Evolutionary conservation across 35 echinoderm and acorn worm genomes (phyloP).

Genomic region (Eucidaris tribuloides): DNA sequence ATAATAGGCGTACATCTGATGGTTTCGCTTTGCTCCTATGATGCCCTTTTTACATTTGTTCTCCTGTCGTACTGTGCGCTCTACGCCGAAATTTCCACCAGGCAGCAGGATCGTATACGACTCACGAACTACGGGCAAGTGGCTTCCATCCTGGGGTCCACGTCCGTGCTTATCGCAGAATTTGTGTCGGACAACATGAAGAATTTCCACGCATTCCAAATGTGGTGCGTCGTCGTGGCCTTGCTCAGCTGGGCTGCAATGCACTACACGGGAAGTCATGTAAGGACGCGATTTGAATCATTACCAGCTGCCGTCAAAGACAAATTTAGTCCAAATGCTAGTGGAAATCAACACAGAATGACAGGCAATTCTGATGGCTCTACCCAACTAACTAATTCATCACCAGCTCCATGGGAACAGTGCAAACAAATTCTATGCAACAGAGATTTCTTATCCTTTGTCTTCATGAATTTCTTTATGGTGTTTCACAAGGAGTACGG

Average conservation of each 20-base stretch:
- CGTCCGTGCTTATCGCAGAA: constrained; percentile 19
- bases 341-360: neutral
- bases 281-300: constrained; percentile 8
- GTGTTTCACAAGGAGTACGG: neutral
- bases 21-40: constrained; percentile 63
- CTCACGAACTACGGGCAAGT: constrained; percentile 45
- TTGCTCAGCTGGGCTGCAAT: constrained; percentile 49
- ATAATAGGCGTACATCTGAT: constrained; percentile 46
- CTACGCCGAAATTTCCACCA: constrained; percentile 58
- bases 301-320: neutral
- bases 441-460: neutral
- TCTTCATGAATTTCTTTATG: neutral
- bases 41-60: constrained; percentile 64
- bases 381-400: neutral
- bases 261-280: constrained; percentile 58
- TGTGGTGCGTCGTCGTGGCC: constrained; percentile 38
- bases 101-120: constrained; percentile 44
- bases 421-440: neutral
- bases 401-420: neutral
- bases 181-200: constrained; percentile 47
- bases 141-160: constrained; percentile 40
- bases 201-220: constrained; percentile 51
- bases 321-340: neutral
- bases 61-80: constrained; percentile 51
- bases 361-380: neutral